Base-by-base conservation (phyloP, 1,140 invertebrate genomes). In the Drosophila simulans region DNA sequence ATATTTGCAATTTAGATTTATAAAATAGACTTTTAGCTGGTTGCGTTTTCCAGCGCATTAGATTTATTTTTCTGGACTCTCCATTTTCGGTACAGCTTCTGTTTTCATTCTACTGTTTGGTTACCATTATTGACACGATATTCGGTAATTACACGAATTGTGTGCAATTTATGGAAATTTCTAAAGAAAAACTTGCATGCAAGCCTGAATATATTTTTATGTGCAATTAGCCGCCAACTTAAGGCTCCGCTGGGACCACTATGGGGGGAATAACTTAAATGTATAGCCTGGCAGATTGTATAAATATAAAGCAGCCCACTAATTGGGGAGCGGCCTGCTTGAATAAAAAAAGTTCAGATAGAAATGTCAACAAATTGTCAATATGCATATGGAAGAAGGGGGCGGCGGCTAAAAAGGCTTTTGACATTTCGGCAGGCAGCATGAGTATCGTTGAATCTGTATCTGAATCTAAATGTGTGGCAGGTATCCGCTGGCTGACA, bases 361-460 rank as follows among this genome's bases (percentile, higher is more conserved):
- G 52, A 77, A 68, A 81, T 82, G 70, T 81, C 66, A 74, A 75
- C 77, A 86, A 86, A 88, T 86, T 86, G 82, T 78, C 74, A 82
- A 88, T 71, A 68, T 70, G 56, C 60, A 52, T 31, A n/a, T 57
- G 37, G 12, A 37, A 7, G 42, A 17, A 35, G n/a, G 22, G 31
- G 54, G 43, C 58, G 46, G 25, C 42, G 37, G 10, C 57, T 60
- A 80, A 89, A 89, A 83, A 83, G 79, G 84, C 64, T 74, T 80
- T 89, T 89, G 84, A 89, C 77, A 89, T 83, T 86, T 80, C 56
- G 17, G 59, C 52, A 77, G 65, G 58, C 76, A 73, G 27, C 52
- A n/a, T 22, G n/a, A 70, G 49, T 62, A 25, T 62, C 43, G 25
- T 20, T 53, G 34, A 11, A 75, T 65, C 65, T 35, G 37, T n/a